Base-by-base conservation (phyloP, 2,888 invertebrate species). In the Proisotoma minuta region DNA sequence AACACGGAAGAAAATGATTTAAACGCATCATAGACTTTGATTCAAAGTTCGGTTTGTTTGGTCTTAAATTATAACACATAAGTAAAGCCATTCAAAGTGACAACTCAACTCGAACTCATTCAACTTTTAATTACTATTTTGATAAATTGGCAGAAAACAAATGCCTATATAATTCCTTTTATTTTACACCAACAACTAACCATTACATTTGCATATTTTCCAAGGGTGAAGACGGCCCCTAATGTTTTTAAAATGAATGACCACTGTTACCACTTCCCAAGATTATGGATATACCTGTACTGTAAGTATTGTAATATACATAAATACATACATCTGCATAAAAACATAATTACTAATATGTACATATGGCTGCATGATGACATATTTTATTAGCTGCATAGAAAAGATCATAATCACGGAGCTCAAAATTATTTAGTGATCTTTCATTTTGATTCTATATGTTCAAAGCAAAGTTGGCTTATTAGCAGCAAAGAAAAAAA, bases 381-480 rank as follows among this genome's bases (percentile, higher is more conserved):
- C 67, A 64, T 63, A 67, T 63, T 67, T 67, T 67, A 67, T 64
- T 63, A 63, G 53, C n/a, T n/a, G 62, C 56, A 59, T 57, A 61
- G 57, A 57, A 61, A 43, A 61, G n/a, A n/a, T n/a, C n/a, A n/a
- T n/a, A n/a, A n/a, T n/a, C n/a, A n/a, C n/a, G n/a, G n/a, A n/a
- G n/a, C n/a, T n/a, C n/a, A n/a, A n/a, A n/a, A n/a, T n/a, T n/a
- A n/a, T n/a, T n/a, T n/a, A n/a, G n/a, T n/a, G n/a, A n/a, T n/a
- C n/a, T n/a, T n/a, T n/a, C n/a, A n/a, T n/a, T n/a, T n/a, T n/a
- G n/a, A n/a, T n/a, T n/a, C n/a, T n/a, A n/a, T n/a, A n/a, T n/a
- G n/a, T n/a, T n/a, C n/a, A n/a, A n/a, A n/a, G n/a, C n/a, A n/a
- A n/a, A n/a, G n/a, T n/a, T n/a, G n/a, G n/a, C n/a, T n/a, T n/a